Base-by-base conservation (phyloP, 1,140 invertebrate genomes). In the Diachasmimorpha longicaudata region DNA sequence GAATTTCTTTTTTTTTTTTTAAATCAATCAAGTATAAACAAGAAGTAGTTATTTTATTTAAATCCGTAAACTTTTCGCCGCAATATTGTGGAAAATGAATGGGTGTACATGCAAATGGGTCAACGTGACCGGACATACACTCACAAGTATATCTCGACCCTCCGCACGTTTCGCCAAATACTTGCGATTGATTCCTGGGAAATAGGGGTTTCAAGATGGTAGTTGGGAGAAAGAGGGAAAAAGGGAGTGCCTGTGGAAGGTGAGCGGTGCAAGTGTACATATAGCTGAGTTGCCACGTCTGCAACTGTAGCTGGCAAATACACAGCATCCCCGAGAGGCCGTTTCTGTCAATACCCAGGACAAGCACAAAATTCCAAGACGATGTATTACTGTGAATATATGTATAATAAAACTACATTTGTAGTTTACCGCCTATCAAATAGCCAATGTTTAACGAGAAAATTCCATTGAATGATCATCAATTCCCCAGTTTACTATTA, bases 281-380 rank as follows among this genome's bases (percentile, higher is more conserved):
- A 16, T 19, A 58, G 55, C 23, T 58, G 55, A 58, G 16, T 31
- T 66, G 21, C 31, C 13, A 21, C 31, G 23, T 66, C 58, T 69
- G 66, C 39, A 69, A 23, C 48, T 55, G 25, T 37, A 70, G 46
- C 9, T 69, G 73, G 67, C 46, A 75, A 52, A 75, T 75, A 70
- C 66, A 39, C 52, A 48, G 0, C 14, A 44, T 69, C 25, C 23
- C 58, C 58, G 21, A 36, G 44, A 39, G 23, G 58, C 9, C 31
- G 6, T 55, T 52, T 58, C 25, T 21, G 25, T 72, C 16, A 19
- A 39, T 66, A 66, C 23, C 58, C 0, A 66, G 31, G 31, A 25
- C 48, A n/a, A 52, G 14, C 21, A 31, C 23, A 66, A 66, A 66
- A 66, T 66, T 31, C 21, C 31, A 66, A 25, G 13, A 14, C 31